A percentile compares a stretch with the other conserved stretches of the same genome.
phyloP scores from a whole-genome alignment of 2,888 invertebrate species.

The Polyommatus iphigenia region DNA sequence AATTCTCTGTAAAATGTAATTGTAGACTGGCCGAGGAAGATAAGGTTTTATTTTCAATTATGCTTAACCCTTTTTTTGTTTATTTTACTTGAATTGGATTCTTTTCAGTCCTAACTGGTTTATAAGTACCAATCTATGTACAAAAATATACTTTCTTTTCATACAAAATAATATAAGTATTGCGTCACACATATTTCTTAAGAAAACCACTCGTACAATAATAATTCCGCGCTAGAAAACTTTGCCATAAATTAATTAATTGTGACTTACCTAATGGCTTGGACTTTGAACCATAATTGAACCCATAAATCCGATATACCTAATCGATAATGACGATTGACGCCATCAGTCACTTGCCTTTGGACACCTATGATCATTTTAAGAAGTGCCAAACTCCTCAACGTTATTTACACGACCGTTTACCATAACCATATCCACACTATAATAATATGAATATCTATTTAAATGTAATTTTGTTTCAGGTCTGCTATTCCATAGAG shows the following conservation, averaged over 20 bases:
- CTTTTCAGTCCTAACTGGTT: background rate
- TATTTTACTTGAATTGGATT: slow-evolving; percentile 4
- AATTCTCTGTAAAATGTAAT: background rate
- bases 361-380: too few relatives aligned
- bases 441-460: background rate
- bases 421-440: too few relatives aligned
- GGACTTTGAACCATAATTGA: background rate
- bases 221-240: too few relatives aligned
- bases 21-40: background rate
- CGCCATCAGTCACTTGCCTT: background rate
- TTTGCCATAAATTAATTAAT: too few relatives aligned
- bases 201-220: too few relatives aligned
- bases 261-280: background rate
- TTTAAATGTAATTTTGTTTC: slow-evolving; percentile 57
- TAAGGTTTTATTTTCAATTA: slow-evolving; percentile 6
- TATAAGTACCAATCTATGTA: background rate
- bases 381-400: too few relatives aligned
- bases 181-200: too few relatives aligned
- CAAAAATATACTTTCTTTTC: background rate
- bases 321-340: background rate
- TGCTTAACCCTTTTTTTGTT: background rate
- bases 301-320: background rate
- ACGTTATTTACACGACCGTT: too few relatives aligned
- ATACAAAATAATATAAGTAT: too few relatives aligned
- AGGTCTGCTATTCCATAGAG: slow-evolving; percentile 94